Evolutionary conservation across 2,888 invertebrate genomes (phyloP), one percentile per base, ranked within the genome.

Genomic region (Torymus auratus): DNA sequence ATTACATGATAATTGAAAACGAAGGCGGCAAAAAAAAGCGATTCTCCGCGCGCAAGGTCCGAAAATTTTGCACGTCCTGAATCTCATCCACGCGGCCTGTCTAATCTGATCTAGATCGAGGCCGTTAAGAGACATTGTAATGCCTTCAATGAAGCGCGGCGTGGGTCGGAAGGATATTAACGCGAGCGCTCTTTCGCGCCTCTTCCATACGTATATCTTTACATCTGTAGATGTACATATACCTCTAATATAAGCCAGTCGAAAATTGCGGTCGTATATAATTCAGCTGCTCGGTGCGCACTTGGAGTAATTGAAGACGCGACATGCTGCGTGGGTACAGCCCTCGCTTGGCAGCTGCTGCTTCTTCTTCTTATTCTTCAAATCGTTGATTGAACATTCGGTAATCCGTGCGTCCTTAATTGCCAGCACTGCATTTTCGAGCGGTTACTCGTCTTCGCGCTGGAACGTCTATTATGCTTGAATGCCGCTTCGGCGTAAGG

Each of bases 91-190:
- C 41, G 7, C 5, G 7, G 7, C 28, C 5, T 13, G 28, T 69
- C 50, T 58, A 53, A 75, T 60, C 58, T 76, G 62, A 76, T 78
- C 12, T 73, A 70, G 69, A 81, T 70, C 69, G 77, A 81, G 77
- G 77, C 62, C 67, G 52, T 7, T 4, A 7, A 3, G 3, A 55
- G 52, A 65, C 28, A 78, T 78, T 73, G 58, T 69, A 68, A 69
- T 68, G 68, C 23, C 61, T 65, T 23, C 23, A 80, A 69, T 69
- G 69, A 15, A 56, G 56, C 67, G 15, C 17, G 23, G 73, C 55
- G 67, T 71, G 60, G 71, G 71, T 65, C 23, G 76, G 20, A 53
- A 58, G 62, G 23, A 62, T 58, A 61, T 68, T 15, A 56, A 52
- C 53, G 56, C 28, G 20, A 13, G 60, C 20, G 28, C 50, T 20